Conservation (phyloP, 2,797 vertebrate species). For the Scolopax rusticola region DNA sequence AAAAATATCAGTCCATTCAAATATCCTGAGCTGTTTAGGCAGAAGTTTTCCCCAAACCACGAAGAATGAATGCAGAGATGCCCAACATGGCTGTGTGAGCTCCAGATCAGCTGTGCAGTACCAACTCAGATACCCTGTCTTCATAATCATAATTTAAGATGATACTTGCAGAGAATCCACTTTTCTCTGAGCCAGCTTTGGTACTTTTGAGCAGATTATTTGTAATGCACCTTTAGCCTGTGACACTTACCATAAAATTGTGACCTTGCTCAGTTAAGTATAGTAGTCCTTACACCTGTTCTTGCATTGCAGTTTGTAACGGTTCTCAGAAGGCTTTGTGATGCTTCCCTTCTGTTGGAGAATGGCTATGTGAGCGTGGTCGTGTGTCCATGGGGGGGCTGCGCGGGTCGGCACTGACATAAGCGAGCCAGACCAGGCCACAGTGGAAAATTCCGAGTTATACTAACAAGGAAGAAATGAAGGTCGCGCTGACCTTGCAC, state of each 20-base stretch:
- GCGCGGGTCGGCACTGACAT: too few relatives aligned
- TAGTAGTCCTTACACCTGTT: neutral
- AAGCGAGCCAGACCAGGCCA: too few relatives aligned
- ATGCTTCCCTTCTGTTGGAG: neutral
- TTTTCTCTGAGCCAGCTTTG: neutral
- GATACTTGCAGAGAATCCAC: neutral
- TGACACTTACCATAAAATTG: neutral
- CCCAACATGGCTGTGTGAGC: neutral
- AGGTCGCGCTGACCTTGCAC: too few relatives aligned
- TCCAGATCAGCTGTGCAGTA: neutral
- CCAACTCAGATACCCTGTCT: neutral
- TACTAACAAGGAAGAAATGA: too few relatives aligned
- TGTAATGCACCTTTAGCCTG: neutral
- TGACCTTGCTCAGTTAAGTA: neutral
- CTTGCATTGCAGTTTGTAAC: neutral
- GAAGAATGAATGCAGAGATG: neutral
- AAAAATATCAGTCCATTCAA: constrained; percentile 39
- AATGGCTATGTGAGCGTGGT: too few relatives aligned
- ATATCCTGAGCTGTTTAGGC: neutral
- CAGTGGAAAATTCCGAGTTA: too few relatives aligned
- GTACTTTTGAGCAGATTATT: neutral
- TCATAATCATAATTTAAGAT: neutral
- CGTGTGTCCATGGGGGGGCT: too few relatives aligned
- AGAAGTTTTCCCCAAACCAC: neutral
- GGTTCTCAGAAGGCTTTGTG: neutral